These are phyloP conservation scores for Rhingia campestris DNA, from an alignment of 2,888 invertebrate genomes.

Conservation along the genomic window DNA sequence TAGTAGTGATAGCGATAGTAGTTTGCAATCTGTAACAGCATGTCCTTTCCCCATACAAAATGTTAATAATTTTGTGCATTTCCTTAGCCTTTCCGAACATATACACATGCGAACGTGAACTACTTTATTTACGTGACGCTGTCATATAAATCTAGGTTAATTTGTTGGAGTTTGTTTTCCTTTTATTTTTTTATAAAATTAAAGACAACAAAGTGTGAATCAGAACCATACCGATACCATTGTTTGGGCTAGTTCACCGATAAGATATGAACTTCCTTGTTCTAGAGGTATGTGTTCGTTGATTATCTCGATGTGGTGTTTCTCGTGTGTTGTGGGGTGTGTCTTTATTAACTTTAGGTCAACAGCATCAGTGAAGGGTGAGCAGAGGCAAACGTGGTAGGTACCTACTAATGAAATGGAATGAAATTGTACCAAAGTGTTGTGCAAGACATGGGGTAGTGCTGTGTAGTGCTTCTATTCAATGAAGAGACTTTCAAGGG, in stretches of 20 bases:
- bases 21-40: slow-evolving; percentile 24
- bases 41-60: slow-evolving; percentile 30
- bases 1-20: background rate
- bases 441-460: slow-evolving; percentile 1
- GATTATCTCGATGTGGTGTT: slow-evolving; percentile 21
- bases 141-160: slow-evolving; percentile 51
- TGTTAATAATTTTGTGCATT: slow-evolving; percentile 45
- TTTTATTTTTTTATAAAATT: background rate
- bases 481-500: background rate
- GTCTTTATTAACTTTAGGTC: slow-evolving; percentile 47
- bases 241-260: slow-evolving; percentile 21
- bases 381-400: slow-evolving; percentile 38
- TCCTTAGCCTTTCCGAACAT: slow-evolving; percentile 5
- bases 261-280: slow-evolving; percentile 37
- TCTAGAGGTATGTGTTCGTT: background rate
- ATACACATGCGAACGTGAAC: slow-evolving; percentile 14
- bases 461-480: background rate
- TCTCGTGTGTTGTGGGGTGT: slow-evolving; percentile 9
- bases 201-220: background rate
- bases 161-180: slow-evolving; percentile 21
- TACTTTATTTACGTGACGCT: slow-evolving; percentile 26
- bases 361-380: slow-evolving; percentile 13
- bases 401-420: slow-evolving; percentile 3
- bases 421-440: slow-evolving; percentile 8
- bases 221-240: background rate